phyloP scores from a whole-genome alignment of 2,888 invertebrate species.

The Coleophora deauratella region DNA sequence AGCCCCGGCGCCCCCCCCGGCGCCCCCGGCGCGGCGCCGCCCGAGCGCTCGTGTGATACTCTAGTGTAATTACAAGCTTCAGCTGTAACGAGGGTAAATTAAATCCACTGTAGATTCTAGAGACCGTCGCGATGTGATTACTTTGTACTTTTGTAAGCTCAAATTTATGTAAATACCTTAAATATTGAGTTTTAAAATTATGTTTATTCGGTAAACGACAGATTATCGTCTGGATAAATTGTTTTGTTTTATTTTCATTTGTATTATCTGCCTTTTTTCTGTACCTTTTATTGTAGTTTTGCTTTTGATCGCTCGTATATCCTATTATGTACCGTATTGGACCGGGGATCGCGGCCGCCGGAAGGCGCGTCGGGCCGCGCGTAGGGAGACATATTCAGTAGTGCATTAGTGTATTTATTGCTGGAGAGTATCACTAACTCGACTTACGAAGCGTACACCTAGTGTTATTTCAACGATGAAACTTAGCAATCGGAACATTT shows the following conservation, averaged over 20 bases:
- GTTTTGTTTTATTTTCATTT: constrained; percentile 45
- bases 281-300: constrained; percentile 31
- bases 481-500: constrained; percentile 51
- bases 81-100: constrained; percentile 67
- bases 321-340: constrained; percentile 1
- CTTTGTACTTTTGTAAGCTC: constrained; percentile 73
- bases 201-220: constrained; percentile 55
- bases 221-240: constrained; percentile 55
- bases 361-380: constrained; percentile 29
- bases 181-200: constrained; percentile 45
- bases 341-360: background rate
- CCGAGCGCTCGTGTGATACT: constrained; percentile 49
- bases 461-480: constrained; percentile 57
- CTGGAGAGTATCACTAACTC: constrained; percentile 53
- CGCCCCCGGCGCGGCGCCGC: constrained; percentile 13
- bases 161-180: constrained; percentile 69
- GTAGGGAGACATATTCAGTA: constrained; percentile 55
- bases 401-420: constrained; percentile 63
- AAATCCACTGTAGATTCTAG: constrained; percentile 64
- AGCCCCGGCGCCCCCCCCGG: constrained; percentile 6
- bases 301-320: constrained; percentile 26
- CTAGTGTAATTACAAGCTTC: constrained; percentile 66
- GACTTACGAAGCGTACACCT: constrained; percentile 48
- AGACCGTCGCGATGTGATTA: constrained; percentile 67
- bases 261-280: constrained; percentile 24